Evolutionary conservation across 2,888 invertebrate species (phyloP), one percentile per base, ranked within the genome.

Genomic region (Epicampocera succincta): DNA sequence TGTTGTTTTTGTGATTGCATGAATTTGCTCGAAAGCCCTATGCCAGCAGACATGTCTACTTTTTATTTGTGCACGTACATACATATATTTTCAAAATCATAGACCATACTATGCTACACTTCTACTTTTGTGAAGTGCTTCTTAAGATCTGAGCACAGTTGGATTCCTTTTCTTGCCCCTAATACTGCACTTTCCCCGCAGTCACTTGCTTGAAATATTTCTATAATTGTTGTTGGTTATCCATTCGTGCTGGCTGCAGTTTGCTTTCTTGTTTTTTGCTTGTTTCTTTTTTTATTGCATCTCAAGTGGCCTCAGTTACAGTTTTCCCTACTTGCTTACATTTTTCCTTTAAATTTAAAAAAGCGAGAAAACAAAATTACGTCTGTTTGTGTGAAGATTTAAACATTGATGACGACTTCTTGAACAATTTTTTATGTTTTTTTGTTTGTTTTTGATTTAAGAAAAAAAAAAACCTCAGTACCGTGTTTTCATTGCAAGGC

Each of bases 241-340:
- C 79, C 82, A 83, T 73, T 83, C 83, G 69, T 72, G 73, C 75
- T 71, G 63, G 73, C 63, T 80, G 77, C 80, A 83, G 61, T 83
- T 81, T 78, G 68, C 63, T 54, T 80, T 75, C 76, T 74, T 82
- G 25, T 46, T 73, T 72, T 68, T 60, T 72, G 25, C 61, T 65
- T 61, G 60, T 68, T 72, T 60, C 56, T 40, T 77, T 61, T 66
- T 61, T 61, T 63, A 21, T 58, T 58, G 3, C 63, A 58, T 84
- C 71, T 84, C 83, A 84, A 85, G 85, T 84, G 80, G 84, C 84
- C 84, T 83, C 80, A 71, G 63, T 68, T 38, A 71, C 80, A 71
- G 73, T 50, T 68, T 82, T 83, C 74, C 65, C 66, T 71, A 80
- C 63, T 72, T 76, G 46, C 68, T 73, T 52, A 65, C 12, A 71